These are phyloP conservation scores for Timema podura DNA, from an alignment of 2,888 invertebrate genomes.

Conservation along the genomic window DNA sequence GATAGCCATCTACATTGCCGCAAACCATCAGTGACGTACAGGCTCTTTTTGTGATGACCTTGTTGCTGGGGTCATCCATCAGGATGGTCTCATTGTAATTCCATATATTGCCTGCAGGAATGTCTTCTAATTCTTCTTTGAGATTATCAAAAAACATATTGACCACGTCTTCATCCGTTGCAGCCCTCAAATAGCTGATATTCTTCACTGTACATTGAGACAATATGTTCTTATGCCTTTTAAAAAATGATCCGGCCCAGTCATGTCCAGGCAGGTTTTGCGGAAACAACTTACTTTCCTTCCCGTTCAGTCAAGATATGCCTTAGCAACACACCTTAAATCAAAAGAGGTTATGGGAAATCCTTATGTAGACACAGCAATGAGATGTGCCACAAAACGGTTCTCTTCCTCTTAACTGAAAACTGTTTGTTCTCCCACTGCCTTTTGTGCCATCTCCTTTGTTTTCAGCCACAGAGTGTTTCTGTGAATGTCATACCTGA, in stretches of 20 bases:
- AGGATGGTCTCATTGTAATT: not conserved
- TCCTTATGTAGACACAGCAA: not conserved
- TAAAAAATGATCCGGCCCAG: not conserved
- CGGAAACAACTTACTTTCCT: not conserved
- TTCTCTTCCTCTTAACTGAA: not conserved
- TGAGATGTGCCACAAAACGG: not conserved
- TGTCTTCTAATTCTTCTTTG: not conserved
- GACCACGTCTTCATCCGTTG: not conserved
- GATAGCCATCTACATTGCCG: not conserved
- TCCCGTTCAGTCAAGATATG: not conserved
- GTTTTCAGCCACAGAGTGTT: conserved; percentile 1
- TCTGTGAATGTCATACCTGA: not conserved
- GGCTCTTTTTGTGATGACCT: not conserved
- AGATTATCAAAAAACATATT: conserved; percentile 1
- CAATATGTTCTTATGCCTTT: not conserved
- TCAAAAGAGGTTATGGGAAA: not conserved
- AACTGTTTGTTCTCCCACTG: not conserved
- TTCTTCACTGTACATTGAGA: not conserved
- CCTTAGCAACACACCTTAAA: conserved; percentile 2
- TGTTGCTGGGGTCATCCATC: not conserved
- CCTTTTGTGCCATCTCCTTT: not conserved
- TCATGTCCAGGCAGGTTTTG: not conserved
- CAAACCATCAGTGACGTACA: not conserved
- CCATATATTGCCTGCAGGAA: not conserved
- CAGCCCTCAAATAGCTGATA: conserved; percentile 6